phyloP scores from a whole-genome alignment of 2,888 invertebrate species.

The Hypomecis atomaria region DNA sequence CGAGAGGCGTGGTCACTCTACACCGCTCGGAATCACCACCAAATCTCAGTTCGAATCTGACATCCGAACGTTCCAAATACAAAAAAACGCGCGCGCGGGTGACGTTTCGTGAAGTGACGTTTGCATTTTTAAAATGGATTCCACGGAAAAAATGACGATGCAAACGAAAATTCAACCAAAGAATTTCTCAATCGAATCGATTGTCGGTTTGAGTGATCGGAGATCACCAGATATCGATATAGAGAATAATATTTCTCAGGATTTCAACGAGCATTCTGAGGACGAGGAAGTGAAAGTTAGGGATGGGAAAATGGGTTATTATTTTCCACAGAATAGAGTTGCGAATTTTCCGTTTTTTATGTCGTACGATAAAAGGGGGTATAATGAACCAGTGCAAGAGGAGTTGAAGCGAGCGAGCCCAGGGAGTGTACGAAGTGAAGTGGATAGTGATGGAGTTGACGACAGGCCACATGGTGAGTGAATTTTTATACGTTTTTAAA shows the following conservation, averaged over 20 bases:
- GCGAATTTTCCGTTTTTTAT: slow-evolving; percentile 80
- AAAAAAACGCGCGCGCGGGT: slow-evolving; percentile 47
- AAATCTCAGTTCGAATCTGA: slow-evolving; percentile 58
- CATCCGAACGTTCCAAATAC: slow-evolving; percentile 61
- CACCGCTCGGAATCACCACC: slow-evolving; percentile 47
- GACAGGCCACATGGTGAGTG: slow-evolving; percentile 75
- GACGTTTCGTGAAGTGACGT: slow-evolving; percentile 31
- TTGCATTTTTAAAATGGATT: slow-evolving; percentile 63
- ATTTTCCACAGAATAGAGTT: slow-evolving; percentile 75
- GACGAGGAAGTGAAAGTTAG: slow-evolving; percentile 74
- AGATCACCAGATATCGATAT: slow-evolving; percentile 79
- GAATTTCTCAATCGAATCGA: slow-evolving; percentile 87
- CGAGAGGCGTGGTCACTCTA: slow-evolving; percentile 58
- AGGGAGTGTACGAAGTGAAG: slow-evolving; percentile 75
- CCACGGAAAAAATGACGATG: slow-evolving; percentile 72
- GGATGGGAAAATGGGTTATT: slow-evolving; percentile 74
- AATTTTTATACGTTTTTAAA: not conserved
- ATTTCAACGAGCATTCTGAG: slow-evolving; percentile 68
- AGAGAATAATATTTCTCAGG: slow-evolving; percentile 72
- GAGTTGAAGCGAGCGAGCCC: slow-evolving; percentile 77
- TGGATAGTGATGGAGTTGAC: slow-evolving; percentile 78
- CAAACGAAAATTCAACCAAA: slow-evolving; percentile 82
- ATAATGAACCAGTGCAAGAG: slow-evolving; percentile 63
- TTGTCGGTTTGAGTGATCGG: slow-evolving; percentile 77
- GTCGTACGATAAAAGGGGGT: slow-evolving; percentile 75